Percentiles rank a stretch among this genome's conserved stretches.
Conservation (phyloP, 2,888 invertebrate genomes). For the Limulus polyphemus region DNA sequence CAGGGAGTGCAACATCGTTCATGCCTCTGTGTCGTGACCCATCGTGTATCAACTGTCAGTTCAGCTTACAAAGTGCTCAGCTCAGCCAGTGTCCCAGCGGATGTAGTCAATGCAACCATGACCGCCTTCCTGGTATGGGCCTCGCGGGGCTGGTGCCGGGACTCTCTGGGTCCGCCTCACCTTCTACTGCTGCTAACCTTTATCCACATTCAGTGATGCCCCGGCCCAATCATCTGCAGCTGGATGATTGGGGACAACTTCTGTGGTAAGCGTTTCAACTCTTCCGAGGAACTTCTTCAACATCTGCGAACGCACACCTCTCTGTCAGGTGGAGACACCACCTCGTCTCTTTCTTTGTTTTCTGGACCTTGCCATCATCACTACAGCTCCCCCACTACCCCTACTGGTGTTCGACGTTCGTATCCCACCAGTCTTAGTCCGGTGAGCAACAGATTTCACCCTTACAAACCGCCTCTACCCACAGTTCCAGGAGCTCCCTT, state of each 20-base stretch:
- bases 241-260: slow-evolving; percentile 85
- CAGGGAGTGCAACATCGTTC: slow-evolving; percentile 34
- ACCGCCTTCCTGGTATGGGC: slow-evolving; percentile 32
- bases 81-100: slow-evolving; percentile 33
- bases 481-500: slow-evolving; percentile 12
- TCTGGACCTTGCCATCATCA: slow-evolving; percentile 17
- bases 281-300: slow-evolving; percentile 82
- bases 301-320: slow-evolving; percentile 80
- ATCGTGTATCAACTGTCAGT: slow-evolving; percentile 37
- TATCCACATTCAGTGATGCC: slow-evolving; percentile 8
- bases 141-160: not conserved
- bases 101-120: slow-evolving; percentile 36
- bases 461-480: slow-evolving; percentile 58
- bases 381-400: slow-evolving; percentile 21
- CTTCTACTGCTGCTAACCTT: not conserved
- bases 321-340: slow-evolving; percentile 5
- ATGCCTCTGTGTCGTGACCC: slow-evolving; percentile 37
- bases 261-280: slow-evolving; percentile 84
- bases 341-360: slow-evolving; percentile 9
- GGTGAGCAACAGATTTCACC: slow-evolving; percentile 73
- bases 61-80: slow-evolving; percentile 34
- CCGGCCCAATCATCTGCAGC: slow-evolving; percentile 62
- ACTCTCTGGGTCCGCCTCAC: not conserved
- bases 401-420: slow-evolving; percentile 58
- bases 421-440: slow-evolving; percentile 68